These are phyloP conservation scores for Myiotriccus ornatus DNA, from an alignment of 2,797 vertebrate genomes.

Conservation along the genomic window DNA sequence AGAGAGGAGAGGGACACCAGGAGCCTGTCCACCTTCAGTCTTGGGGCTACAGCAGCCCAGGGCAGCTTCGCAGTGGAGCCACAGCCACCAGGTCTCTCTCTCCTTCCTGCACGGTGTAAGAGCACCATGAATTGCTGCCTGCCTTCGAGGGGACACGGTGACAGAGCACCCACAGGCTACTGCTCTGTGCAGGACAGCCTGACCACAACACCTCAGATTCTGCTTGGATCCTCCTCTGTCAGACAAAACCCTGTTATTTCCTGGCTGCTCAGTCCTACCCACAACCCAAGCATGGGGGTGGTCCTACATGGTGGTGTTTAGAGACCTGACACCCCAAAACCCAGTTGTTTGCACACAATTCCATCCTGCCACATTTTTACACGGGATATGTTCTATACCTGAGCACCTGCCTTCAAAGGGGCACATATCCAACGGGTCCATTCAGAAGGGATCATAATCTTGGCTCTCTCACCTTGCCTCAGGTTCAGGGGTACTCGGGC, in stretches of 20 bases:
- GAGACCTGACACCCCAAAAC: not conserved
- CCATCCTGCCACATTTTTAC: not conserved
- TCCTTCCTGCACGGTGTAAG: not conserved
- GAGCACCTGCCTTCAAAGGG: not conserved
- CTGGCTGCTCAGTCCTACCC: not conserved
- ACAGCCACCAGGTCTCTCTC: not conserved
- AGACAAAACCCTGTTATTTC: not conserved
- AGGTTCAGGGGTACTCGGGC: not conserved
- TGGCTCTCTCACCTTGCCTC: not conserved
- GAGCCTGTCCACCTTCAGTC: not conserved
- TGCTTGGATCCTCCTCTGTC: not conserved
- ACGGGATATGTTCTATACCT: accelerated
- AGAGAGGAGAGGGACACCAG: not conserved
- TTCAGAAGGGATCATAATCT: not conserved
- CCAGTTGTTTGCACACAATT: not conserved
- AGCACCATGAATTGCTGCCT: not conserved
- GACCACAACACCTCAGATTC: accelerated
- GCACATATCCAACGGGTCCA: not conserved
- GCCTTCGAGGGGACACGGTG: not conserved
- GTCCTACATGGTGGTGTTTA: not conserved
- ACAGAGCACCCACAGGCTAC: not conserved
- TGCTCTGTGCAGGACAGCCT: not conserved
- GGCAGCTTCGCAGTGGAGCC: not conserved
- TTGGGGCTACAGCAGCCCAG: not conserved
- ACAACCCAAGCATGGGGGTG: accelerated